These are phyloP conservation scores for Trachelus stipa DNA, from an alignment of 2,888 invertebrate species.

Conservation along the genomic window DNA sequence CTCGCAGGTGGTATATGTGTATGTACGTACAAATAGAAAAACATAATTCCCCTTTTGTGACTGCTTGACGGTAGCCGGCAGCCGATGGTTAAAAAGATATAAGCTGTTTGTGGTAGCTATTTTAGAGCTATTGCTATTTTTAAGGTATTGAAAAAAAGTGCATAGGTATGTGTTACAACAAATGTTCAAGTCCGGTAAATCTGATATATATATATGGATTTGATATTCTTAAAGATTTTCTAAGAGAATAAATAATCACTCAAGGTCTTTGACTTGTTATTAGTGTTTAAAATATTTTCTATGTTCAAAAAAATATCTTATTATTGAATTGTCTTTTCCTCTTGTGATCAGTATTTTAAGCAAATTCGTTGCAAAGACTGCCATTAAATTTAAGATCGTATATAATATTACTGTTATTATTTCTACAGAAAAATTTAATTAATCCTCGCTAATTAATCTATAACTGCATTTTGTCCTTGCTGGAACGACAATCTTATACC, in stretches of 20 bases:
- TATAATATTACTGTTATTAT: no score
- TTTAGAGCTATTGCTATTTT: conserved; percentile 5
- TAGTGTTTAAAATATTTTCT: no score
- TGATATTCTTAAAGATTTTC: conserved; percentile 11
- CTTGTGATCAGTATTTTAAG: no score
- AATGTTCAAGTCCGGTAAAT: conserved; percentile 7
- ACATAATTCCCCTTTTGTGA: background rate
- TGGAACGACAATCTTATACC: background rate
- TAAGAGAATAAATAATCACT: background rate
- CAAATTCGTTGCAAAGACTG: no score
- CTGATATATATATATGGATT: conserved; percentile 17
- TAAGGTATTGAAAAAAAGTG: background rate
- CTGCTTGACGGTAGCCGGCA: background rate
- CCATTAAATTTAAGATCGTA: no score
- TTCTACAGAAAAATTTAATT: background rate
- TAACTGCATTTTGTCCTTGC: background rate
- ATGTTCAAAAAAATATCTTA: no score
- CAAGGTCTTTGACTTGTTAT: background rate
- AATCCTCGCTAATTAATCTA: background rate
- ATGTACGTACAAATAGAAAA: background rate
- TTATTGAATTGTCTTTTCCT: no score
- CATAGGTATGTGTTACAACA: conserved; percentile 11
- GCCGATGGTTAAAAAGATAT: background rate
- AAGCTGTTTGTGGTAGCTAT: background rate
- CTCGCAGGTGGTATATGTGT: background rate